Evolutionary conservation across 1,140 invertebrate species (phyloP).

Genomic region (Cephus cinctus): DNA sequence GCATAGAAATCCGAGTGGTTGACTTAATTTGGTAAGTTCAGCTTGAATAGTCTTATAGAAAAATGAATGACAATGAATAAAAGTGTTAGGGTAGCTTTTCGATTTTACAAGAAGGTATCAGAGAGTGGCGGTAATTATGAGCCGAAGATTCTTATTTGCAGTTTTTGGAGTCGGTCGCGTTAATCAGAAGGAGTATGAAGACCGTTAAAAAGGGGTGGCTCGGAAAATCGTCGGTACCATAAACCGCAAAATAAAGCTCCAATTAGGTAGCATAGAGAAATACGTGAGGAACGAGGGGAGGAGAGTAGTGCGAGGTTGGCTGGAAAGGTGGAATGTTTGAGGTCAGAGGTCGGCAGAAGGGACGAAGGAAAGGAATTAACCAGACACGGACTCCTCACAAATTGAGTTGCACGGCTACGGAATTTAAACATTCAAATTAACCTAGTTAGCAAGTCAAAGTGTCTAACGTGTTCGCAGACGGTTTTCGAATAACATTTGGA

Average conservation of each 20-base stretch:
- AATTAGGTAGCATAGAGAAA: slow-evolving; percentile 20
- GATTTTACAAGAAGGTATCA: too few species aligned
- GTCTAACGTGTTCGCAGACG: slow-evolving; percentile 35
- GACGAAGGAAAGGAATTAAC: slow-evolving; percentile 42
- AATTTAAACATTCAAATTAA: slow-evolving; percentile 57
- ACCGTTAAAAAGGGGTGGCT: background rate
- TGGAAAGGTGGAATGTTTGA: slow-evolving; percentile 1
- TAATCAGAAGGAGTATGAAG: background rate
- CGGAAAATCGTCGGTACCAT: slow-evolving; percentile 6
- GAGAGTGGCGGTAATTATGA: too few species aligned
- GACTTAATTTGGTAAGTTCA: too few species aligned
- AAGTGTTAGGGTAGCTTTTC: too few species aligned
- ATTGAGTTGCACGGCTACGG: slow-evolving; percentile 46
- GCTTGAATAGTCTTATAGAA: too few species aligned
- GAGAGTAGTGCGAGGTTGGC: slow-evolving; percentile 11
- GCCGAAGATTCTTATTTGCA: too few species aligned
- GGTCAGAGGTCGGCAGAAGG: slow-evolving; percentile 8
- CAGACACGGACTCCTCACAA: slow-evolving; percentile 40
- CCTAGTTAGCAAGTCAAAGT: slow-evolving; percentile 52
- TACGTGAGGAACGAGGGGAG: slow-evolving; percentile 18
- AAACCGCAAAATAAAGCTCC: slow-evolving; percentile 22
- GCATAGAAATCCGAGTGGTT: too few species aligned
- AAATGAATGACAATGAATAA: too few species aligned
- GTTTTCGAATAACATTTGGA: slow-evolving; percentile 22
- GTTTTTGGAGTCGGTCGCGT: too few species aligned